Percentiles rank a stretch among this genome's conserved stretches.
These are phyloP conservation scores for Papilio machaon DNA, from an alignment of 1,140 invertebrate species.

Conservation along the genomic window DNA sequence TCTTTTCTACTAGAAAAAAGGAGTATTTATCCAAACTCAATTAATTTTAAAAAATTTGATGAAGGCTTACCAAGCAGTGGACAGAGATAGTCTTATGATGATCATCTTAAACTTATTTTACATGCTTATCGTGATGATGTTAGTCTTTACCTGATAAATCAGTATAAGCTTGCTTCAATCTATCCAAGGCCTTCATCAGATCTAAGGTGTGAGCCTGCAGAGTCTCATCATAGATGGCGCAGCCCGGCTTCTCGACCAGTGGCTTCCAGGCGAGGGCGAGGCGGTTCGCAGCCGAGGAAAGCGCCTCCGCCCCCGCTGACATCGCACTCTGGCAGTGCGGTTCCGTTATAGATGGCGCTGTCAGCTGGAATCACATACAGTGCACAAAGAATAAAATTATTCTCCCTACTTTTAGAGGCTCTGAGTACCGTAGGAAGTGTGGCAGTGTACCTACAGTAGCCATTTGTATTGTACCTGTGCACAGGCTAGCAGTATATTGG, in stretches of 20 bases:
- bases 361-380: slow-evolving; percentile 48
- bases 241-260: slow-evolving; percentile 51
- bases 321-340: slow-evolving; percentile 70
- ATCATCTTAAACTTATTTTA: no score
- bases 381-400: no score
- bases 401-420: no score
- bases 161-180: slow-evolving; percentile 52
- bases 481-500: slow-evolving; percentile 52
- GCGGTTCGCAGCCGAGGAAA: slow-evolving; percentile 54
- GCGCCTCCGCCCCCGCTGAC: slow-evolving; percentile 54
- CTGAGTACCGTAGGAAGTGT: no score
- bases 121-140: no score
- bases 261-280: slow-evolving; percentile 54
- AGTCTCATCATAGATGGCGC: slow-evolving; percentile 44
- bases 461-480: slow-evolving; percentile 49
- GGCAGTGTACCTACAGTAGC: not conserved
- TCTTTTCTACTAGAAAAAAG: no score
- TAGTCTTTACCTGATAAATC: slow-evolving; percentile 48
- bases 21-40: no score
- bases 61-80: no score
- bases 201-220: slow-evolving; percentile 48
- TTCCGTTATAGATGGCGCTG: slow-evolving; percentile 60
- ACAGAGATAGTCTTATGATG: no score
- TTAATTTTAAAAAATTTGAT: no score
- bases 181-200: slow-evolving; percentile 60